Base-by-base conservation (phyloP, 2,113 vertebrate genomes). In the Eolophus roseicapilla region DNA sequence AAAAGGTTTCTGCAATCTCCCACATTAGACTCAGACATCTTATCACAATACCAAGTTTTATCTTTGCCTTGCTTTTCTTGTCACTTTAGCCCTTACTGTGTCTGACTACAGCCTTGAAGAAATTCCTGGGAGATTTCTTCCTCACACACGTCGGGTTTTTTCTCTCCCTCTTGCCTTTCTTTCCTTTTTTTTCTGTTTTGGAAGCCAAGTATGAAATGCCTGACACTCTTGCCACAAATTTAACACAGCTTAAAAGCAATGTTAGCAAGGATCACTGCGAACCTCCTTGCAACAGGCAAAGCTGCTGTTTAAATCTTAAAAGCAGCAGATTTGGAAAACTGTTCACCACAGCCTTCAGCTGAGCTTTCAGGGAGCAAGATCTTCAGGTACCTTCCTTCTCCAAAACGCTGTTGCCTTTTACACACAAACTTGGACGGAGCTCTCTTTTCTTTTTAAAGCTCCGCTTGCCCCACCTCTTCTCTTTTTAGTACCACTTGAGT, bases 141-240 rank as follows among this genome's bases (percentile, higher is more conserved):
- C 55, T 13, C 80, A 63, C 85, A 89, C 44, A 87, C 10, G 15
- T 67, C 7, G 10, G 24, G 3, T 11, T 10, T 73, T 78, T 35
- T 46, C 65, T 81, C 17, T 68, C 43, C 65, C 65, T 83, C 82
- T 76, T 17, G 52, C 4, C 41, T 53, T 68, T 74, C 59, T 67
- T 92, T 64, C 82, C 89, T 81, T 62, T 70, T 85, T 59, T 69
- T 27, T 17, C 43, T 98, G 94, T 98, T 98, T 98, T 98, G 96
- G 98, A 99, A 98, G 98, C 97, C 98, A 98, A 98, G 98, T 98
- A 98, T 98, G 99, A 99, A 99, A 99, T 99, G 98, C 98, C 99
- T 98, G 98, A 99, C 98, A 98, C 98, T 92, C 97, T 93, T 80
- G 97, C 98, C 98, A 98, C 98, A 98, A 98, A 99, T 98, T 97